Evolutionary conservation across 1,140 invertebrate species (phyloP), one percentile per base, ranked within the genome.

Genomic region (Sinella curviseta): DNA sequence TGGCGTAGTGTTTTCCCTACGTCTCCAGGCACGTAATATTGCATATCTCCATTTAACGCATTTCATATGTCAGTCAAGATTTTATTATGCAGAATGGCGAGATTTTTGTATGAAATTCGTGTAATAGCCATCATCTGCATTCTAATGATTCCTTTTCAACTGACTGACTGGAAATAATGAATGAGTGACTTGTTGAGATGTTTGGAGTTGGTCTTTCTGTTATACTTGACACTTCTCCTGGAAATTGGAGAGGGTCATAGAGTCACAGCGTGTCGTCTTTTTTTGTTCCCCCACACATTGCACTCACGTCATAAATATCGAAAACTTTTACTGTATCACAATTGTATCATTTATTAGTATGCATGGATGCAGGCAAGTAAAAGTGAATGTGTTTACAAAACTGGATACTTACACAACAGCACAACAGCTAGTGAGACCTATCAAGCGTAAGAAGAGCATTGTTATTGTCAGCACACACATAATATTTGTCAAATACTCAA

Each of bases 401-500:
- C 4, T 60, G 14, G 24, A 26, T 60, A 26, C 57, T 60, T 48
- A 17, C 39, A 8, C 39, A 8, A 48, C 4, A 48, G 39, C 4
- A n/a, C n/a, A n/a, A n/a, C 4, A 17, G 39, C 17, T 8, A 60
- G 55, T 60, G 55, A 60, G 24, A 60, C 55, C 12, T 4, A 60
- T 12, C 55, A n/a, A n/a, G n/a, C n/a, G n/a, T n/a, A n/a, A n/a
- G 8, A 65, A 33, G 65, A 33, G 1, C 31, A 4, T 33, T 70
- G 65, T 70, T 70, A 70, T 70, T 70, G 65, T 70, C 24, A 33
- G 28, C 65, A 70, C 24, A 70, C 65, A 70, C 65, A 70, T 12
- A 70, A 70, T 70, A 70, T 70, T 70, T 70, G 65, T 31, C 65
- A 70, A 70, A 70, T 70, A 70, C 65, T 70, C 65, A 70, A 70